phyloP scores from a whole-genome alignment of 2,797 vertebrate genomes.

The Steatocranus sp. region DNA sequence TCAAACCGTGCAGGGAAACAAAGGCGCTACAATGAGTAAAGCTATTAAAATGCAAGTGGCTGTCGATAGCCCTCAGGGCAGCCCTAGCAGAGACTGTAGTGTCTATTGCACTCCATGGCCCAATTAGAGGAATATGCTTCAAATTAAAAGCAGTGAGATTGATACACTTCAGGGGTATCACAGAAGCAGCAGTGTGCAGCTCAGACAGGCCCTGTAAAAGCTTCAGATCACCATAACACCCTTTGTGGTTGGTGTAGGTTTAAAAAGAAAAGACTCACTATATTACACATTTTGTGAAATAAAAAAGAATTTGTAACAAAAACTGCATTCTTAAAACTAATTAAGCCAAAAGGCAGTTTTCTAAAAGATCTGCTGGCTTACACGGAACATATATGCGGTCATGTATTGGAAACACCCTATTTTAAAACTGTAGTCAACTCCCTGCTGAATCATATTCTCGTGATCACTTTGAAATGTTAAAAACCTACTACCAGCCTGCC shows the following conservation, averaged over 20 bases:
- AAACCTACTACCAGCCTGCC: not conserved
- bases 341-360: not conserved
- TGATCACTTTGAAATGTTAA: not conserved
- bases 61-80: conserved; percentile 22
- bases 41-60: conserved; percentile 46
- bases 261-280: not conserved
- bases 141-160: not conserved
- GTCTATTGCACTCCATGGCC: conserved; percentile 24
- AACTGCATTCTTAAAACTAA: not conserved
- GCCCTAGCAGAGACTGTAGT: not conserved
- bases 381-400: not conserved
- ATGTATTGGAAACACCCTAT: not conserved
- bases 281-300: not conserved
- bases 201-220: not conserved
- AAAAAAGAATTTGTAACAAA: rapidly evolving
- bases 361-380: not conserved
- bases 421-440: not conserved
- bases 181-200: not conserved
- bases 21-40: conserved; percentile 17
- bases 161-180: not conserved
- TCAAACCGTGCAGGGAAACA: conserved; percentile 39
- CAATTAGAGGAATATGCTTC: conserved; percentile 38
- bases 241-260: not conserved
- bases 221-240: not conserved
- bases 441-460: not conserved